Conservation (phyloP, 2,113 vertebrate genomes). For the Gymnogyps californianus region DNA sequence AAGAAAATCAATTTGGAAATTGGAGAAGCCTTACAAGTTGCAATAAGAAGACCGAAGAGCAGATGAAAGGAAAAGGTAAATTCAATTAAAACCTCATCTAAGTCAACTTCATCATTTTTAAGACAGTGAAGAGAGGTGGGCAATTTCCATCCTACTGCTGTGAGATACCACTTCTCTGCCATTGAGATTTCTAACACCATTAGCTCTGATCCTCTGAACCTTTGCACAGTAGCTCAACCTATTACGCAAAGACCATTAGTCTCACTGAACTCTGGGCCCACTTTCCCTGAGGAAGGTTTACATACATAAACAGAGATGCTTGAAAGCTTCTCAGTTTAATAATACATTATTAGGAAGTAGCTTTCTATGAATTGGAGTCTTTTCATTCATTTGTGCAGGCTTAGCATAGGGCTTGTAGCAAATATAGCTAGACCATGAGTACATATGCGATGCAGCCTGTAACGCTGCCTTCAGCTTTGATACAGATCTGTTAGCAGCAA, state of each 20-base stretch:
- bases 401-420: background rate
- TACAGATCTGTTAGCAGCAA: background rate
- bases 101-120: background rate
- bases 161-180: background rate
- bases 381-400: background rate
- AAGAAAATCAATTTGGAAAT: background rate
- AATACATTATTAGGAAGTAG: background rate
- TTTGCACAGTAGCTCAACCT: background rate
- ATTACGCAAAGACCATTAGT: background rate
- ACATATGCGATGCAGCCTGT: background rate
- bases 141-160: background rate
- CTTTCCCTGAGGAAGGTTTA: background rate
- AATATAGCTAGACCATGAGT: background rate
- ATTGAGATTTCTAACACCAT: background rate
- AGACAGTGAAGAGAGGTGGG: background rate
- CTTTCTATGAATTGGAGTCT: background rate
- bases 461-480: background rate
- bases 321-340: background rate
- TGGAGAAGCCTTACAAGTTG: background rate
- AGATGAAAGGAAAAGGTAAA: slow-evolving; percentile 6
- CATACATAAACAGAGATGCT: background rate
- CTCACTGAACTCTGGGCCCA: background rate
- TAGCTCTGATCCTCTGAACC: background rate
- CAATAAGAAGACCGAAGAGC: background rate
- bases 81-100: background rate